Evolutionary conservation across 2,113 vertebrate genomes (phyloP), one percentile per base, ranked within the genome.

Genomic region (Climacteris rufus): DNA sequence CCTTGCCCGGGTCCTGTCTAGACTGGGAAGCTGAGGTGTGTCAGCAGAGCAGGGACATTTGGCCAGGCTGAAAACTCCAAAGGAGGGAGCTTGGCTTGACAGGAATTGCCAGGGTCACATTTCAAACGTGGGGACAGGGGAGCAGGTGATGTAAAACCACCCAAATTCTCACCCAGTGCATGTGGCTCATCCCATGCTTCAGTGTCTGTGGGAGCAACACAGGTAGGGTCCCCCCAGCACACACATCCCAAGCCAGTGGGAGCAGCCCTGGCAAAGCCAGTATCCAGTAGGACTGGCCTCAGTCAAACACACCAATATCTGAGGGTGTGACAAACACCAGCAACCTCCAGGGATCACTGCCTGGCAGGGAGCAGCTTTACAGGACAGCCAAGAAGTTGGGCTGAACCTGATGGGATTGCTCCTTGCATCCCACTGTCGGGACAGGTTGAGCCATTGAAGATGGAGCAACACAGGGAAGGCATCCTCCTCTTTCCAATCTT

Each of bases 401-500:
- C 8, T 44, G 71, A 83, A 56, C 45, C 18, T 15, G 53, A 50
- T 1, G 27, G 18, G 20, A 37, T 7, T 39, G 15, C 22, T 65
- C 37, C 15, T 45, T 9, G 25, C 5, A 47, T 30, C 68, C 72
- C 54, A 3, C 22, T 3, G 8, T 0, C 30, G 53, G 65, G 52
- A 71, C 1, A 44, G 15, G 0, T 0, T 1, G 37, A 64, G 40
- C 70, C 12, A 8, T 5, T 77, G 8, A 6, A 25, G 63, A 27
- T 0, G 23, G 28, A 95, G 42, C 54, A 52, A 45, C 11, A 24
- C 10, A 20, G 13, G 20, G 6, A 77, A 22, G 11, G 53, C 1
- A 5, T 37, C 33, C 52, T 76, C 35, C 40, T 61, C 75, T n/a
- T 49, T 21, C 19, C 56, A 17, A 6, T 3, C 57, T 30, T 12